Evolutionary conservation across 2,888 invertebrate species (phyloP), one percentile per base, ranked within the genome.

Genomic region (Cynaeus angustus): DNA sequence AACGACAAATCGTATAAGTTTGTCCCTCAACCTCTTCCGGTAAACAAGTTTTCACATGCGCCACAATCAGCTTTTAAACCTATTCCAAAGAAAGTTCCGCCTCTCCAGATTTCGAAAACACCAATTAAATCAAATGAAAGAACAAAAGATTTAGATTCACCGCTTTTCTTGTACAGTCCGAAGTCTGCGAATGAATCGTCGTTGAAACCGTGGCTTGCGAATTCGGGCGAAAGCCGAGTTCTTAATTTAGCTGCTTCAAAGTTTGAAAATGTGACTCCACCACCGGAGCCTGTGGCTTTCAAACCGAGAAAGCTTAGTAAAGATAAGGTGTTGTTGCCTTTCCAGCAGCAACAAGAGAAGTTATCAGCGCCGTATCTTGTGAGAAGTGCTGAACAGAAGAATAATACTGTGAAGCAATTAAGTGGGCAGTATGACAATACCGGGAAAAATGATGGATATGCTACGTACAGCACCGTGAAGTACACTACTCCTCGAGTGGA

Each of bases 51-150:
- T 78, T 92, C 91, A 16, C 93, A 94, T 81, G 93, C 92, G 0
- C 92, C 92, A 0, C 89, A 91, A 86, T 93, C 93, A 7, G 92
- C 92, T 2, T 94, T 94, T 79, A 90, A 91, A 74, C 93, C 91
- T 0, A 87, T 86, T 68, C 85, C 77, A 65, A 85, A 83, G 77
- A 85, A 86, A 43, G 7, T 61, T 1, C 45, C 56, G 10, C 64
- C 72, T 61, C 28, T 66, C 70, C 37, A 62, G 46, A 41, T 73
- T 43, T 21, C 58, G 68, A 38, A 41, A 78, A 79, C 41, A 75
- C 69, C 74, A 1, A 6, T 79, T 1, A 80, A 80, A 70, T 69
- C 72, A 1, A 73, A 71, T 73, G 30, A 76, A 8, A 50, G 68
- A 14, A 33, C 48, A n/a, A 66, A 64, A n/a, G 72, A 71, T 21